Conservation (phyloP, 30 jellyfish, hydroid and myxozoan species). For the Aurelia sp. region DNA sequence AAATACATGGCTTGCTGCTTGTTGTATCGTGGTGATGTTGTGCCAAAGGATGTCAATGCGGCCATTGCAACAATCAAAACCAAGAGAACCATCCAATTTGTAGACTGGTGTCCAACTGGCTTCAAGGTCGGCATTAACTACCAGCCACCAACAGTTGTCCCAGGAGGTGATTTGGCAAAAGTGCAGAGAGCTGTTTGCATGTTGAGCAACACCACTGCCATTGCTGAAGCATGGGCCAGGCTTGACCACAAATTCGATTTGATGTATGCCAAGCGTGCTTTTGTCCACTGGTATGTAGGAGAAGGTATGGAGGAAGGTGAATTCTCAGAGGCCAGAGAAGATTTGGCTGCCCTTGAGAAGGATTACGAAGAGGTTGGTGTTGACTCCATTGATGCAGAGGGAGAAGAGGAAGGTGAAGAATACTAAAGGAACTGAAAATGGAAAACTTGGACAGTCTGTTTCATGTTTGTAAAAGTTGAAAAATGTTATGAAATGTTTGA, state of each 20-base stretch:
- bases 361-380: conserved; percentile 98
- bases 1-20: conserved; percentile 97
- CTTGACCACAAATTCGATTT: conserved; percentile 94
- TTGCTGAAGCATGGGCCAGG: conserved; percentile 98
- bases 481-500: conserved; percentile 2
- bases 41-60: conserved; percentile 95
- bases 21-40: conserved; percentile 98
- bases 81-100: conserved; percentile 97
- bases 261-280: conserved; percentile 97
- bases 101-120: conserved; percentile 99
- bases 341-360: conserved; percentile 97
- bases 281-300: conserved; percentile 98
- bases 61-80: conserved; percentile 97
- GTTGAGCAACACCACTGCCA: conserved; percentile 98
- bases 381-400: conserved; percentile 90
- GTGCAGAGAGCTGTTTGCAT: conserved; percentile 98
- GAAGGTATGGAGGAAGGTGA: conserved; percentile 99
- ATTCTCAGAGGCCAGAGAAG: conserved; percentile 98
- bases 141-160: conserved; percentile 99
- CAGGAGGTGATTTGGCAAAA: conserved; percentile 97
- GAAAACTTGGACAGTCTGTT: neutral
- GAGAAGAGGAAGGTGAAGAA: conserved; percentile 94
- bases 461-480: neutral
- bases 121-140: conserved; percentile 98
- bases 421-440: conserved; percentile 34